These are phyloP conservation scores for roundworm (Caenorhabditis elegans) DNA, from an alignment of 1,140 invertebrate genomes.

Conservation along the genomic window DNA sequence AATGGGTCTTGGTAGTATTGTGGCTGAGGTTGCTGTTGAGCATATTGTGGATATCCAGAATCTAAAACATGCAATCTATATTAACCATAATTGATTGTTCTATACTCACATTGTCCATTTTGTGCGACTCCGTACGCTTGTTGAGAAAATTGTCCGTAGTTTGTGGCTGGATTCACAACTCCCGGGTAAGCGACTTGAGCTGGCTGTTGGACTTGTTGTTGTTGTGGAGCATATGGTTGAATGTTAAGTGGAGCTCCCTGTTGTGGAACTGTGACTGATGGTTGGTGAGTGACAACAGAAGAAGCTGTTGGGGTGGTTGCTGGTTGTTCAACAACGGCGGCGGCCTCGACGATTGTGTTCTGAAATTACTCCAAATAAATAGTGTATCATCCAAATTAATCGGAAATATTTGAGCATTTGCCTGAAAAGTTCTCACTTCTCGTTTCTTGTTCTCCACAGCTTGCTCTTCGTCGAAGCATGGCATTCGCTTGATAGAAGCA, in stretches of 20 bases:
- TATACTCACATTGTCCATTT: constrained; percentile 8
- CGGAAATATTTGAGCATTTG: no score
- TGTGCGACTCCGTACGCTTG: constrained; percentile 5
- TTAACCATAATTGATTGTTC: no score
- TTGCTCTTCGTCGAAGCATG: constrained; percentile 35
- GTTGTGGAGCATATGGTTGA: not conserved
- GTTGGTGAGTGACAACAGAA: not conserved
- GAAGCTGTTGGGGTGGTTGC: not conserved
- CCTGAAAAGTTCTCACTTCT: not conserved
- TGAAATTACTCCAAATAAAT: not conserved
- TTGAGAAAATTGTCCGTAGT: constrained; percentile 12
- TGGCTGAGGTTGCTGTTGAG: constrained; percentile 4
- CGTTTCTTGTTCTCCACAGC: not conserved
- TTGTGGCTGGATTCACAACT: not conserved
- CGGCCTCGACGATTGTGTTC: not conserved
- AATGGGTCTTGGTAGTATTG: constrained; percentile 1
- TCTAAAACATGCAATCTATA: no score
- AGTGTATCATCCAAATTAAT: not conserved
- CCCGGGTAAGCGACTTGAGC: not conserved
- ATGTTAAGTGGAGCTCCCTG: not conserved
- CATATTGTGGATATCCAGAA: constrained; percentile 20
- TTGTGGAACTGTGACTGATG: not conserved
- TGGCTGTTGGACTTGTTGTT: not conserved
- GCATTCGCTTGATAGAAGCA: constrained; percentile 32
- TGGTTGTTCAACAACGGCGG: not conserved